These are phyloP conservation scores for Colletes collaris DNA, from an alignment of 2,888 invertebrate species.

Conservation along the genomic window DNA sequence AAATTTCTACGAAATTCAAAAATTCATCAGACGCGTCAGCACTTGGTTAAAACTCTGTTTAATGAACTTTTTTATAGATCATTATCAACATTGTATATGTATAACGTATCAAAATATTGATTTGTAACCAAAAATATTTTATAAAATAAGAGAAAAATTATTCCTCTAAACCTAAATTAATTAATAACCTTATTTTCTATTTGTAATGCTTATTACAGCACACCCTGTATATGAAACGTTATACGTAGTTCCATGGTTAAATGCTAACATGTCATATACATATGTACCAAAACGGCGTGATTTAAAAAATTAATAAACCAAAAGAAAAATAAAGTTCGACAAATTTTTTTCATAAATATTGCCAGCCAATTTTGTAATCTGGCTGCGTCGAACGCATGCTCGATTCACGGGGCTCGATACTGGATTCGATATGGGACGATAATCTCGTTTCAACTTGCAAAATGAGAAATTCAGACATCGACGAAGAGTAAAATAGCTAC, in stretches of 20 bases:
- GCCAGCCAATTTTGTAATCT: slow-evolving; percentile 24
- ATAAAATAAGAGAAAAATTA: too few species aligned
- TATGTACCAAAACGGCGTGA: slow-evolving; percentile 13
- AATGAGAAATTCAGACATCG: not conserved
- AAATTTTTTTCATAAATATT: slow-evolving; percentile 32
- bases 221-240: slow-evolving; percentile 6
- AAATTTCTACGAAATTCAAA: too few species aligned
- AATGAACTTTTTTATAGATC: too few species aligned
- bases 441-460: not conserved
- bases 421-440: not conserved
- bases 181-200: too few species aligned
- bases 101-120: too few species aligned
- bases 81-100: too few species aligned
- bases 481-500: not conserved
- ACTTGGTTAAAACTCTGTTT: too few species aligned
- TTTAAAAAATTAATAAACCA: slow-evolving; percentile 26
- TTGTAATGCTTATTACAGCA: not conserved
- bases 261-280: slow-evolving; percentile 12
- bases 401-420: slow-evolving; percentile 8
- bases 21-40: too few species aligned
- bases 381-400: not conserved
- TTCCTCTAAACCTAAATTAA: too few species aligned
- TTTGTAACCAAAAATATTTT: too few species aligned
- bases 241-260: slow-evolving; percentile 18
- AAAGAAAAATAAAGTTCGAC: slow-evolving; percentile 7